A percentile compares a stretch with the other conserved stretches of the same genome.
Conservation (phyloP, 2,113 vertebrate genomes). For the Phalacrocorax pelagicus region DNA sequence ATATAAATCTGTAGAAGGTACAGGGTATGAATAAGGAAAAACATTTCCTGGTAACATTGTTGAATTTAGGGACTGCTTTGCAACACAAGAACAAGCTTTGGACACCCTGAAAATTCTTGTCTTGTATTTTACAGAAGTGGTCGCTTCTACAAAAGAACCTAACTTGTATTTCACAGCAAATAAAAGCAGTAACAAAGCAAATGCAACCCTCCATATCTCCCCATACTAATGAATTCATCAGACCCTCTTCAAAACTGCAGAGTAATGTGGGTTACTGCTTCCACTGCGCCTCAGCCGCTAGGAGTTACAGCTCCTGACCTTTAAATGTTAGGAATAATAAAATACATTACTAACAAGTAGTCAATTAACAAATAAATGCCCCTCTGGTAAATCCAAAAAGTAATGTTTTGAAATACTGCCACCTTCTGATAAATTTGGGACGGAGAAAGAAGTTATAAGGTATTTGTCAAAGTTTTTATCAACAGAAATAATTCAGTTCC, state of each 20-base stretch:
- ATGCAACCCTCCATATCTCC: not conserved
- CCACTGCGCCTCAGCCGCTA: not conserved
- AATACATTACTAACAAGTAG: conserved; percentile 14
- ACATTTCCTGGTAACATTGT: not conserved
- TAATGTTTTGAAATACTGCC: conserved; percentile 56
- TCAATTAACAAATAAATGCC: conserved; percentile 52
- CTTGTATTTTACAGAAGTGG: not conserved
- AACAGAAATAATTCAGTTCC: not conserved
- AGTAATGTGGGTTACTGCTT: not conserved
- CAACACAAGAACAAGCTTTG: not conserved
- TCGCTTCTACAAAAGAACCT: not conserved
- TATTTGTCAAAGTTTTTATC: not conserved
- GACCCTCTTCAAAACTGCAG: not conserved
- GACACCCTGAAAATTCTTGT: not conserved
- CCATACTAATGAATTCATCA: not conserved
- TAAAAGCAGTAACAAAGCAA: not conserved
- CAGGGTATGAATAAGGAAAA: not conserved
- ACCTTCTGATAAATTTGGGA: conserved; percentile 9
- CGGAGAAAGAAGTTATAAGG: not conserved
- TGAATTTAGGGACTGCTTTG: not conserved
- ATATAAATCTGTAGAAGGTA: not conserved
- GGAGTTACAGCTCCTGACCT: not conserved
- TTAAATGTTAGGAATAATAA: conserved; percentile 15
- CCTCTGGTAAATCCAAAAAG: not conserved
- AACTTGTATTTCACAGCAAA: not conserved